These are phyloP conservation scores for Esox lucius DNA, from an alignment of 2,797 vertebrate genomes.

Conservation along the genomic window DNA sequence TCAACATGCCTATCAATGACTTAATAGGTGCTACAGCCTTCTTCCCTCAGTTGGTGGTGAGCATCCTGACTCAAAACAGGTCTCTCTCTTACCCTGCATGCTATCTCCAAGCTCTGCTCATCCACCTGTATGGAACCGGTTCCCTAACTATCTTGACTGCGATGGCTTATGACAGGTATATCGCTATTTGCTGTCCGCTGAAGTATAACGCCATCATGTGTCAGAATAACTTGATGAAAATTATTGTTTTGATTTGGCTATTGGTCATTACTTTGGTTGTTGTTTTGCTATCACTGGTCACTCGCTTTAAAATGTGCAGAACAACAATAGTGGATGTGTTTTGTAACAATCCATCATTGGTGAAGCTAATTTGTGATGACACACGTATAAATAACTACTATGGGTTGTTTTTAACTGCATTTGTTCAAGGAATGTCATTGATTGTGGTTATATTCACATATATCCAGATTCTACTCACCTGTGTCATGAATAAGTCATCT, in stretches of 20 bases:
- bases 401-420: no score
- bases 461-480: conserved; percentile 69
- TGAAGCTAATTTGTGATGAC: no score
- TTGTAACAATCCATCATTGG: no score
- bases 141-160: conserved; percentile 68
- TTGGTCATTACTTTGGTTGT: conserved; percentile 21
- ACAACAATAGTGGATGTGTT: conserved; percentile 61
- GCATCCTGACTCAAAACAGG: conserved; percentile 61
- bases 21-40: conserved; percentile 63
- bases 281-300: conserved; percentile 44
- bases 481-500: conserved; percentile 49
- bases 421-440: conserved; percentile 67
- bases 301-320: conserved; percentile 56
- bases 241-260: conserved; percentile 55
- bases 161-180: no score
- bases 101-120: conserved; percentile 63
- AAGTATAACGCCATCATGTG: conserved; percentile 68
- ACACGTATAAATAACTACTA: no score
- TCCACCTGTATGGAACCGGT: conserved; percentile 70
- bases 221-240: conserved; percentile 35
- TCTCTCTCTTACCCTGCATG: conserved; percentile 64
- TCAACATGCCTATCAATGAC: conserved; percentile 69
- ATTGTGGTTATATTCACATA: no score
- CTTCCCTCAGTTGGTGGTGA: conserved; percentile 63
- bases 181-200: conserved; percentile 75